Evolutionary conservation across 37 sponge, comb jelly and placozoan species (phyloP).

Genomic region (Sycon ciliatum): DNA sequence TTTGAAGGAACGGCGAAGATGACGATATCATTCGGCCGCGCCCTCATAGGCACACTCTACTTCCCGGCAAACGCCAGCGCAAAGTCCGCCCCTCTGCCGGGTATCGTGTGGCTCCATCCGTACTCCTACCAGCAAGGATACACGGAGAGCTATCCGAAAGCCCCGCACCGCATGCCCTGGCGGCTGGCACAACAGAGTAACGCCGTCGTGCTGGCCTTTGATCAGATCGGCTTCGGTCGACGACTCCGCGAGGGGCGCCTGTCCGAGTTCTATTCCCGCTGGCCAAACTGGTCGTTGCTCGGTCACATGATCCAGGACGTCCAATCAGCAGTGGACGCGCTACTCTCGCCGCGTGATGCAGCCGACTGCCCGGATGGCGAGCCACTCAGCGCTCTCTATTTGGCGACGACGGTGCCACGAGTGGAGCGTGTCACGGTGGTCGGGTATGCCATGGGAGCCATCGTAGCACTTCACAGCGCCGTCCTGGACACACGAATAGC

Average conservation of each 20-base stretch:
- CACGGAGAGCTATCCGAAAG: slow-evolving; percentile 1
- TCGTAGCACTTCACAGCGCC: background rate
- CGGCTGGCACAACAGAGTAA: background rate
- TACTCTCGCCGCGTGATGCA: background rate
- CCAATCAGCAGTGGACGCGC: background rate
- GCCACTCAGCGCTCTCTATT: background rate
- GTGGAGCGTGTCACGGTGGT: background rate
- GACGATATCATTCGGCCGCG: background rate
- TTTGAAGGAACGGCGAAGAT: background rate
- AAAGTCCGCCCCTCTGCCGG: background rate
- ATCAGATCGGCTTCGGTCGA: slow-evolving; percentile 2
- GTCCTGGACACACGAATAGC: background rate
- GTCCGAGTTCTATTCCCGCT: background rate
- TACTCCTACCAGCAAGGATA: slow-evolving; percentile 2
- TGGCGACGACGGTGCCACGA: background rate
- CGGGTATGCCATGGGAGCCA: background rate
- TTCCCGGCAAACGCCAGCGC: background rate
- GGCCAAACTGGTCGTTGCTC: slow-evolving; percentile 13
- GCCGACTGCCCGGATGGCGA: background rate
- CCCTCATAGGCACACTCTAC: background rate
- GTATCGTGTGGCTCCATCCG: slow-evolving; percentile 10
- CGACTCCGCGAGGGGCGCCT: background rate
- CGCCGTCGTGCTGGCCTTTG: background rate
- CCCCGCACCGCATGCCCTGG: background rate
- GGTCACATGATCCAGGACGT: slow-evolving; percentile 10